Conservation (phyloP, 2,797 vertebrate species). For the Syndactyla subalaris region DNA sequence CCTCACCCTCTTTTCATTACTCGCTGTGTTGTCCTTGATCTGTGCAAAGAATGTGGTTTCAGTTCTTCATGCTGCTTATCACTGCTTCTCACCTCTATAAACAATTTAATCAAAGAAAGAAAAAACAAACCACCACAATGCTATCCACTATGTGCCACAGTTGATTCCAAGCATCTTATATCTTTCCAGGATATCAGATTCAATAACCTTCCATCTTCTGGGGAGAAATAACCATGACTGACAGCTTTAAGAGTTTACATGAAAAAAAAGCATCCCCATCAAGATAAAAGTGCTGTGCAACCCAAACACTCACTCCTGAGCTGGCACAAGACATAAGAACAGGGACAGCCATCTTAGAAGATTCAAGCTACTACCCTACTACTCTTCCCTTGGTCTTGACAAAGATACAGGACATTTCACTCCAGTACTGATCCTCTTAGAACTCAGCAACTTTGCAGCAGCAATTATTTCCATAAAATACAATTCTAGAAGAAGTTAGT, state of each 20-base stretch:
- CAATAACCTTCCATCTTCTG: background rate
- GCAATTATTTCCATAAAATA: background rate
- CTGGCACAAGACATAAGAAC: background rate
- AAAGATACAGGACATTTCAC: background rate
- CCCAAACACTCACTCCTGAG: background rate
- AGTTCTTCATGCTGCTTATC: background rate
- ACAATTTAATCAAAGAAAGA: background rate
- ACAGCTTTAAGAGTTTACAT: background rate
- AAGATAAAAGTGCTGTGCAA: background rate
- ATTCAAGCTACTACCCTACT: background rate
- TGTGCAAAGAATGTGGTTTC: background rate
- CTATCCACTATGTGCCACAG: rapidly evolving
- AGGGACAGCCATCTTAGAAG: background rate
- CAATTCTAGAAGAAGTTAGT: background rate
- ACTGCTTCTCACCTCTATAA: background rate
- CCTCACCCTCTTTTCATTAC: background rate
- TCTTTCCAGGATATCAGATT: background rate
- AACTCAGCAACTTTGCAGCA: rapidly evolving
- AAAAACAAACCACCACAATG: background rate
- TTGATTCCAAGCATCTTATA: background rate
- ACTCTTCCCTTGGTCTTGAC: background rate
- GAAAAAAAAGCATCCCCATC: rapidly evolving
- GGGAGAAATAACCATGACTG: background rate
- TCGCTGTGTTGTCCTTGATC: background rate
- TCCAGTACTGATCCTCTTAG: background rate